Evolutionary conservation across 2,797 vertebrate genomes (phyloP).

Genomic region (Glyptemys insculpta): DNA sequence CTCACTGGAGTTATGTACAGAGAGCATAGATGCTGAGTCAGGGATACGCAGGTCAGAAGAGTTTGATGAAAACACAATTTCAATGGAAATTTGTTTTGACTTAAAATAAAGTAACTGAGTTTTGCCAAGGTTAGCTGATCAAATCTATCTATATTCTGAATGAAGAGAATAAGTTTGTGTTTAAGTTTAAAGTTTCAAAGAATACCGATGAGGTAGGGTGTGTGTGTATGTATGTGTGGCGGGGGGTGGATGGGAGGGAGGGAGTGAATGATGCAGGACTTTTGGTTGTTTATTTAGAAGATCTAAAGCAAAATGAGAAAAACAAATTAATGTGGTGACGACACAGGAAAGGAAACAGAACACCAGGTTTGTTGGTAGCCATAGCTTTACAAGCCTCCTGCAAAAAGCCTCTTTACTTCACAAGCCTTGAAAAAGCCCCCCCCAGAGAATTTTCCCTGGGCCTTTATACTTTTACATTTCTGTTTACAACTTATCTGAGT

Average conservation of each 20-base stretch:
- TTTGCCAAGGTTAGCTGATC: neutral
- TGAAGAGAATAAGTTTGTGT: neutral
- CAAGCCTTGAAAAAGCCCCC: too few species aligned
- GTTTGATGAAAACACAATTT: conserved; percentile 15
- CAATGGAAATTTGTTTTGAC: conserved; percentile 10
- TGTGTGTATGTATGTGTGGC: rapidly evolving
- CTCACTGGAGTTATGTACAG: neutral
- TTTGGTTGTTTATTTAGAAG: neutral
- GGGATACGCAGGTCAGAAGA: neutral
- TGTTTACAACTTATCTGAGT: too few species aligned
- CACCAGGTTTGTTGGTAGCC: too few species aligned
- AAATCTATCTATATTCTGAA: rapidly evolving
- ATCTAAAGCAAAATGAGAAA: neutral
- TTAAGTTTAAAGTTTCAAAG: neutral
- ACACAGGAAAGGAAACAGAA: too few species aligned
- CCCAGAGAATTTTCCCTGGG: too few species aligned
- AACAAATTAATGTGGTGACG: too few species aligned
- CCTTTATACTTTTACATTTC: too few species aligned
- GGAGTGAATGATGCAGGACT: neutral
- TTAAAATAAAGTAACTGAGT: neutral
- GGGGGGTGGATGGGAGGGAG: neutral
- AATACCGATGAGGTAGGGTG: rapidly evolving
- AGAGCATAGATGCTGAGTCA: neutral
- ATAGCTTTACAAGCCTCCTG: too few species aligned
- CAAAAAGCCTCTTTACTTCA: too few species aligned